phyloP scores from a whole-genome alignment of 2,888 invertebrate species.

The Teleogryllus oceanicus region DNA sequence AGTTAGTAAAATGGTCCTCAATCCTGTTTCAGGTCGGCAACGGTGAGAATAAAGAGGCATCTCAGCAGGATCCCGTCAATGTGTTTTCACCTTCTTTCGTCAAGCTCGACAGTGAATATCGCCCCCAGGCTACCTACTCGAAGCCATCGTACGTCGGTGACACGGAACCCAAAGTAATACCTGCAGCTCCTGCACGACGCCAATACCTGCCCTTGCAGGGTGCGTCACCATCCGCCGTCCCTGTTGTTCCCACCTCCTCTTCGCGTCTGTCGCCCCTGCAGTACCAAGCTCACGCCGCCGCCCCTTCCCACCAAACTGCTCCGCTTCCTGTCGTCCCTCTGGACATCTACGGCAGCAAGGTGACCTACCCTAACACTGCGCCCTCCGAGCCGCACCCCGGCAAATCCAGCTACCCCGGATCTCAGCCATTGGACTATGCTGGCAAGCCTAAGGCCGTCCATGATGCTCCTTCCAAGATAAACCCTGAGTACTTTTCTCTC shows the following conservation, averaged over 20 bases:
- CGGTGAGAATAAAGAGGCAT: conserved; percentile 36
- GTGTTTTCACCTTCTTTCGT: conserved; percentile 32
- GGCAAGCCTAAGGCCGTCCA: conserved; percentile 2
- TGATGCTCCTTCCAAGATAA: background rate
- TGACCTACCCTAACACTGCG: conserved; percentile 21
- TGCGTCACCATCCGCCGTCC: background rate
- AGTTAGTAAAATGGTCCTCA: too few relatives aligned
- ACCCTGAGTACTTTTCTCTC: background rate
- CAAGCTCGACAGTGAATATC: conserved; percentile 32
- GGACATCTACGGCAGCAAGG: conserved; percentile 36
- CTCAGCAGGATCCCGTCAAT: conserved; percentile 29
- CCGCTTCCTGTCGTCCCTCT: conserved; percentile 41
- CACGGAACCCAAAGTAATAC: conserved; percentile 36
- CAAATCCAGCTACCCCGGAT: conserved; percentile 28
- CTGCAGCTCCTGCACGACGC: background rate
- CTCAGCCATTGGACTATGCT: conserved; percentile 21
- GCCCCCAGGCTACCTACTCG: conserved; percentile 18
- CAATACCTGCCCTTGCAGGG: conserved; percentile 31
- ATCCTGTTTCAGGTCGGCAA: background rate
- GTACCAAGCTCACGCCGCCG: conserved; percentile 26
- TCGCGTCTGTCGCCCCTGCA: conserved; percentile 32
- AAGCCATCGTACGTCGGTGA: conserved; percentile 28
- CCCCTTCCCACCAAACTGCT: conserved; percentile 30
- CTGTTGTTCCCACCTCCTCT: background rate
- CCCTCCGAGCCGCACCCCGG: conserved; percentile 36